phyloP scores from a whole-genome alignment of 2,797 vertebrate species.

The Gorsachius magnificus region DNA sequence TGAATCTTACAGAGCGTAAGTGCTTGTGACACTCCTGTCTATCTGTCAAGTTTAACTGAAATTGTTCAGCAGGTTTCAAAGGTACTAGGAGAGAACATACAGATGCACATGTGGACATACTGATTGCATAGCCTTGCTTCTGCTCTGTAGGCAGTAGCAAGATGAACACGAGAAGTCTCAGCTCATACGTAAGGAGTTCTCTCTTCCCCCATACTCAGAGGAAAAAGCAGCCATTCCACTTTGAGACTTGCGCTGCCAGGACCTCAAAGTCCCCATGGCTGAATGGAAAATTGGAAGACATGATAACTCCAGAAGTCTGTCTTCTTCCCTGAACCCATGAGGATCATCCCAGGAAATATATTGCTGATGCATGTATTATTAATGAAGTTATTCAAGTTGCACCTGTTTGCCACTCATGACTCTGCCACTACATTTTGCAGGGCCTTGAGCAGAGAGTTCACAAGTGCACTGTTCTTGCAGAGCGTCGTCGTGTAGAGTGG shows the following conservation, averaged over 20 bases:
- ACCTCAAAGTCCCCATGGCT: background rate
- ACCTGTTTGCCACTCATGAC: background rate
- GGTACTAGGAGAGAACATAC: background rate
- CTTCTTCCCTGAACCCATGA: background rate
- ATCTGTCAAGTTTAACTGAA: background rate
- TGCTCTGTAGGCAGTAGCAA: background rate
- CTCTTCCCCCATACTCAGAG: background rate
- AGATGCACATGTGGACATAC: background rate
- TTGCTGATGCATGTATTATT: background rate
- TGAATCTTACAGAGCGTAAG: background rate
- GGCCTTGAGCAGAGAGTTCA: background rate
- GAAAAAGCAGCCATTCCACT: background rate
- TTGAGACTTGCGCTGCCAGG: background rate
- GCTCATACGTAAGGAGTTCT: background rate
- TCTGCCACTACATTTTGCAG: background rate
- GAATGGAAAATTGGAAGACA: background rate
- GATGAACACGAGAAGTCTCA: background rate
- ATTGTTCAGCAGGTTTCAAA: background rate
- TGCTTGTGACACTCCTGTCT: background rate
- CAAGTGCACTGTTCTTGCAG: background rate
- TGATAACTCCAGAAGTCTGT: background rate
- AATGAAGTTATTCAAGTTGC: background rate
- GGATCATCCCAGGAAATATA: background rate
- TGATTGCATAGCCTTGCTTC: background rate
- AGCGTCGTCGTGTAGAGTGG: accelerated